Conservation (phyloP, 2,888 invertebrate species). For the Synergus japonicus region DNA sequence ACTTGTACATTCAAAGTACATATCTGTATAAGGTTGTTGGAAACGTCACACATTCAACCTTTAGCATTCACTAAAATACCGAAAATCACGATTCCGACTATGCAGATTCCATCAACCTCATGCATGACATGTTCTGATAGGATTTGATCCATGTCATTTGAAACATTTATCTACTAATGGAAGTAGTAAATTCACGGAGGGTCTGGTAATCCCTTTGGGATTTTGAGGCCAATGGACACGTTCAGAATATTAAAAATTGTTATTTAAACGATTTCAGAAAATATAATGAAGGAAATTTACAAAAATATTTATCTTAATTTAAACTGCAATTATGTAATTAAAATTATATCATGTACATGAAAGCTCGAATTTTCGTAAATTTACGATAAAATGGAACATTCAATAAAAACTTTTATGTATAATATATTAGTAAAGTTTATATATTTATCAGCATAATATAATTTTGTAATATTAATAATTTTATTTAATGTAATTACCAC, state of each 20-base stretch:
- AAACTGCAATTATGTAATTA: no score
- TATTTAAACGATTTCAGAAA: no score
- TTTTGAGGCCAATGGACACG: neutral
- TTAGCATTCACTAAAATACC: constrained; percentile 21
- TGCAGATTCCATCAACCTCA: constrained; percentile 14
- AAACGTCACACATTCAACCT: neutral
- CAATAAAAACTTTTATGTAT: no score
- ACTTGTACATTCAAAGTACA: neutral
- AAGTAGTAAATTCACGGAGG: constrained; percentile 18
- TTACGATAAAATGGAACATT: no score
- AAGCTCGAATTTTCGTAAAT: no score
- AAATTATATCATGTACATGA: no score
- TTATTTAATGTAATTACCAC: no score
- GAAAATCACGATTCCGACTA: neutral
- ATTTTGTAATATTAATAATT: no score
- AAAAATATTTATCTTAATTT: no score
- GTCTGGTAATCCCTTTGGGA: neutral
- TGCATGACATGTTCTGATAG: constrained; percentile 28
- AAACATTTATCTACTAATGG: constrained; percentile 28
- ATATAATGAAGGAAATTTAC: no score
- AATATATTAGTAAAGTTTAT: no score
- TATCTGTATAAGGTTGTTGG: neutral
- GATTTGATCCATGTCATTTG: constrained; percentile 19
- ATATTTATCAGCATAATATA: no score
- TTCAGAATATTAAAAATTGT: neutral